These are phyloP conservation scores for Alectura lathami DNA, from an alignment of 2,113 vertebrate species.

Conservation along the genomic window DNA sequence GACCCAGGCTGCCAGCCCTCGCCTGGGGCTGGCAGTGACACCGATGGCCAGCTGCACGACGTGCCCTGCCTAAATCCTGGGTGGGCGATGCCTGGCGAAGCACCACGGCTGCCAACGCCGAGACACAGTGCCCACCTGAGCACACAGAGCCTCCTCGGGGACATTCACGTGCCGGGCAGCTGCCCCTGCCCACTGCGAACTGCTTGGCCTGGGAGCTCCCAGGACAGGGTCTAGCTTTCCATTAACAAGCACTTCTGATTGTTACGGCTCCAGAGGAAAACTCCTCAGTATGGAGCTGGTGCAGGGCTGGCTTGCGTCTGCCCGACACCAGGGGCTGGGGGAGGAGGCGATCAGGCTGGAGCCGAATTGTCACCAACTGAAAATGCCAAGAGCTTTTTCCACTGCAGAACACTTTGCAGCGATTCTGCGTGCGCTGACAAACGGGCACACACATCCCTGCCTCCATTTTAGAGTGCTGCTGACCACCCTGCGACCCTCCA, in stretches of 20 bases:
- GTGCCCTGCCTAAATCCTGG: neutral
- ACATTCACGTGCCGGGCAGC: neutral
- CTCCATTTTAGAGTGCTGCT: neutral
- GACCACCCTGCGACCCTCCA: neutral
- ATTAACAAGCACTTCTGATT: neutral
- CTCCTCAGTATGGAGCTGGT: neutral
- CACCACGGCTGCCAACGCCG: neutral
- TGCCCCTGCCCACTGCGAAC: neutral
- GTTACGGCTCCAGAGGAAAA: neutral
- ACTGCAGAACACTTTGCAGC: neutral
- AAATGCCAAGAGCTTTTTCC: neutral
- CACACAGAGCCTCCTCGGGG: neutral
- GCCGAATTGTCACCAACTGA: neutral
- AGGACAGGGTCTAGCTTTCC: neutral
- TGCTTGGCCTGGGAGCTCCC: neutral
- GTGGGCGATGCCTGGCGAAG: neutral
- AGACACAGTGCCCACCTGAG: neutral
- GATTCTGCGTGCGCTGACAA: accelerated
- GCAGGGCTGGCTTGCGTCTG: neutral
- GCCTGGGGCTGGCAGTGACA: neutral
- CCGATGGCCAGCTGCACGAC: accelerated
- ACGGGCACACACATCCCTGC: accelerated
- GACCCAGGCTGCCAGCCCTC: neutral
- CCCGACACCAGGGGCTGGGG: neutral
- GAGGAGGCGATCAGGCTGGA: neutral